Evolutionary conservation across 2,888 invertebrate genomes (phyloP), one percentile per base, ranked within the genome.

Genomic region (Ferrisia virgata): DNA sequence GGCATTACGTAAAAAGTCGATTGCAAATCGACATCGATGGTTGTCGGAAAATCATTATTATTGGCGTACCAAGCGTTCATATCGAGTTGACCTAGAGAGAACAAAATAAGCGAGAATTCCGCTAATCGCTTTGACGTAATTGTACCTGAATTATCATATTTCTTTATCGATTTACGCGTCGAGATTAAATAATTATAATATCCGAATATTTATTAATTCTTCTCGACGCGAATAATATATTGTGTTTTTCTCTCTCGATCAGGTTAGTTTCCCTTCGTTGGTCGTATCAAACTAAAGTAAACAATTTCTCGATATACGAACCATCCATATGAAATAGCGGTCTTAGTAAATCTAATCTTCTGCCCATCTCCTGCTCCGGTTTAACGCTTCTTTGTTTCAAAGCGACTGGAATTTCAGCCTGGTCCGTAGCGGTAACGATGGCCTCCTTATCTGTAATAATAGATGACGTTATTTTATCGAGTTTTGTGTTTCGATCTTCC

Each of bases 1-100:
- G 89, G 87, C 22, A 85, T 31, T 9, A 40, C 33, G 83, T 22
- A 83, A 31, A 83, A 83, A 11, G 25, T 83, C 11, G 83, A 83
- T 28, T 40, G 72, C n/a, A 76, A 18, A 18, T 72, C 76, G 25
- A 83, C 83, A 22, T 83, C 83, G 76, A 83, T 83, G 5, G 28
- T 43, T 22, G 83, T 83, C 9, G 72, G 82, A n/a, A 64, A 64
- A 18, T 22, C 82, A 13, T 22, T 47, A 15, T 25, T 25, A 22
- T 36, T 53, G 22, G 22, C 22, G 53, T 53, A 53, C 47, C 47
- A 47, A 47, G 47, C 53, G 22, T 22, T 36, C 33, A 3, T 33
- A 76, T 76, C 36, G 31, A 76, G 18, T 76, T 76, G 72, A 33
- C 72, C 72, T 76, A 36, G 31, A 69, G 69, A 69, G 69, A 31